Base-by-base conservation (phyloP, 2,113 vertebrate genomes). In the Egretta garzetta region DNA sequence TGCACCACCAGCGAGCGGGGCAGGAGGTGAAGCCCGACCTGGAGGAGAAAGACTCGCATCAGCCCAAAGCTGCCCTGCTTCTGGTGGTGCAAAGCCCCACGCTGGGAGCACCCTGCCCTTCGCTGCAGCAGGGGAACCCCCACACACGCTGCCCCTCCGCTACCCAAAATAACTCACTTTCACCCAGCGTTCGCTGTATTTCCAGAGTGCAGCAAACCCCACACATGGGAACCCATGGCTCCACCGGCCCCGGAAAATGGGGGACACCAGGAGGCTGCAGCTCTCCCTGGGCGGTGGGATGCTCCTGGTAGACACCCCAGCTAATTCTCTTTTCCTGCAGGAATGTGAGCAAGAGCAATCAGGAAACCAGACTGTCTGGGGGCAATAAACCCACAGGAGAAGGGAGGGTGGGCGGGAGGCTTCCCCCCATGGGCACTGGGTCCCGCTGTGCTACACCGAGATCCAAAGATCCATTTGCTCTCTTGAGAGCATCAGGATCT, bases 371-470 rank as follows among this genome's bases (percentile, higher is more conserved):
- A 97, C 97, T 75, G 96, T 97, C 96, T 96, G 80, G 92, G 90
- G 94, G 97, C 97, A 97, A 98, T 98, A 98, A 98, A 98, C 58
- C 86, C 95, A 85, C 63, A 18, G 56, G 86, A 97, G 93, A 94
- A 90, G 86, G 90, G 86, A 89, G 43, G 24, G 60, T 83, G 76
- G 88, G 94, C 30, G 15, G 43, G 71, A 92, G 75, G 49, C 43
- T 30, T 87, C 73, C 70, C 71, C 93, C 84, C 96, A 6, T 1
- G 4, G 53, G 63, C 75, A 15, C 74, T 70, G 77, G 75, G 73
- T 87, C 91, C 97, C 26, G 88, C 96, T 98, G 97, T 88, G 97
- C 97, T 21, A 80, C 96, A 92, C 53, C 87, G 79, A 91, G 35
- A 81, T 84, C 88, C 91, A 85, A 87, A 96, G 68, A 52, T 67